Evolutionary conservation across 2,113 vertebrate genomes (phyloP), one percentile per base, ranked within the genome.

Genomic region (Halcyon senegalensis): DNA sequence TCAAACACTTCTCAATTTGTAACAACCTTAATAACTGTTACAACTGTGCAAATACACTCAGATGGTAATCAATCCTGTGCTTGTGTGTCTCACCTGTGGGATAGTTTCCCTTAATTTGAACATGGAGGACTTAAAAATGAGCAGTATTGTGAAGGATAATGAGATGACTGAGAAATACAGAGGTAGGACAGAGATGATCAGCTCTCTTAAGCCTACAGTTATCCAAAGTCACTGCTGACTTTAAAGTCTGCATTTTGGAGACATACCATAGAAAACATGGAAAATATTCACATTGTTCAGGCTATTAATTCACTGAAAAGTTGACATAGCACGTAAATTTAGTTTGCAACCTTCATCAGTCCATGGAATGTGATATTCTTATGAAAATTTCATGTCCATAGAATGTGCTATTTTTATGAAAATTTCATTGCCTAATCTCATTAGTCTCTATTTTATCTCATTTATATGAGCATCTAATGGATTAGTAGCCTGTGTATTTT

Each of bases 21-120:
- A 94, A 75, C 18, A 31, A 48, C 25, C 30, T 25, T 17, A 39
- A 5, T 67, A 90, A 66, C n/a, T 43, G 31, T 63, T 82, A 76
- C 2, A 27, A 44, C 20, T 24, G 8, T 60, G 59, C 58, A 53
- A 35, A 39, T 73, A 15, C 15, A 67, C 55, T 24, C 23, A 58
- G 27, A 31, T 74, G 75, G 58, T 55, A 55, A 16, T 77, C 19
- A 58, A 0, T 62, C 18, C 9, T 0, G 0, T 37, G 5, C 30
- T 53, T 41, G 7, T 46, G n/a, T 31, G 5, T 33, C 12, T 83
- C 43, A 11, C 5, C 8, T 2, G 1, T 46, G 15, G 17, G 20
- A 31, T 18, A 20, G 9, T n/a, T 7, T 4, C 5, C 7, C 10
- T 43, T 72, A 18, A 5, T 56, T 44, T 13, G 55, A 60, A 51